A percentile compares a stretch with the other conserved stretches of the same genome.
phyloP scores from a whole-genome alignment of 2,888 invertebrate genomes.

The Eupeodes luniger region DNA sequence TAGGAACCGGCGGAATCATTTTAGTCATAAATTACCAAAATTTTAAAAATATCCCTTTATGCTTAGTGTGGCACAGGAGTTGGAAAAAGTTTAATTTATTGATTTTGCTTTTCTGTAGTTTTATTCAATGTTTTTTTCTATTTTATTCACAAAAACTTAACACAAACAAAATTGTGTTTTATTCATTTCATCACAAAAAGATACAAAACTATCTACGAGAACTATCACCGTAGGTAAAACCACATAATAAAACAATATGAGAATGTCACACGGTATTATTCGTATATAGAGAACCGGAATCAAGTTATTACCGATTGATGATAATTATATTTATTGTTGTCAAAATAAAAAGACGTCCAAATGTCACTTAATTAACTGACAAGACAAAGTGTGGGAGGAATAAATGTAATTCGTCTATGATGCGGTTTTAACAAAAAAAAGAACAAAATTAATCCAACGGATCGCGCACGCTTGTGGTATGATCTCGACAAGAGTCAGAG shows the following conservation, averaged over 20 bases:
- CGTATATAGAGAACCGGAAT: constrained; percentile 30
- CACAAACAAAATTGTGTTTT: constrained; percentile 34
- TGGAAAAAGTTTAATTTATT: constrained; percentile 21
- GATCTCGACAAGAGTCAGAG: constrained; percentile 83
- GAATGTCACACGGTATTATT: constrained; percentile 21
- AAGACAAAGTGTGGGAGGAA: constrained; percentile 20
- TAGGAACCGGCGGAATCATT: constrained; percentile 98
- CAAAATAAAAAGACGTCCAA: constrained; percentile 59
- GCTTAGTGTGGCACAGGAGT: constrained; percentile 66
- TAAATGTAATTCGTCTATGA: neutral
- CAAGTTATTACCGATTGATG: constrained; percentile 50
- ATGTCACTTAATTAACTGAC: constrained; percentile 55
- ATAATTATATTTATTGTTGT: constrained; percentile 47
- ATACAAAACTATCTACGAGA: constrained; percentile 11
- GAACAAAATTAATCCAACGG: constrained; percentile 73
- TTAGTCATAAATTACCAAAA: constrained; percentile 83
- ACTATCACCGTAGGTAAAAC: constrained; percentile 65
- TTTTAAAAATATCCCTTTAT: constrained; percentile 57
- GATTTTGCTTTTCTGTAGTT: constrained; percentile 12
- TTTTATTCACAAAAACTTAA: constrained; percentile 36
- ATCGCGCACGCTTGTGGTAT: constrained; percentile 79
- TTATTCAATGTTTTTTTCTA: constrained; percentile 22
- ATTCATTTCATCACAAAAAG: constrained; percentile 46
- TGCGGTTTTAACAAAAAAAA: constrained; percentile 50
- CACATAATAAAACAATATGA: constrained; percentile 38